Conservation (phyloP, 2,888 invertebrate species). For the Spisula solida region DNA sequence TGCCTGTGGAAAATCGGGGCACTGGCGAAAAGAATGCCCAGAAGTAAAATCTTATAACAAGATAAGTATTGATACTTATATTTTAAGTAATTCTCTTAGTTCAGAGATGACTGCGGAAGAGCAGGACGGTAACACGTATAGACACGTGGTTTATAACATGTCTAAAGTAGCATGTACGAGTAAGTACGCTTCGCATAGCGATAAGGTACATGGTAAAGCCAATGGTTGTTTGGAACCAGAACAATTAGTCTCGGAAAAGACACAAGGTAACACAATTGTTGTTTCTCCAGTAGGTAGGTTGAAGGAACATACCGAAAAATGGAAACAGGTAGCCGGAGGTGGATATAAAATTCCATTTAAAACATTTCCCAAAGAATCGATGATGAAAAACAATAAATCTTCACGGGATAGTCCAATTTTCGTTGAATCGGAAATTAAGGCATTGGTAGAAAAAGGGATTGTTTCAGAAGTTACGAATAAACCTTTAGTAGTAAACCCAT, state of each 20-base stretch:
- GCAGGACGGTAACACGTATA: too few relatives aligned
- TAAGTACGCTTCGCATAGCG: background rate
- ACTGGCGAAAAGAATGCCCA: slow-evolving; percentile 57
- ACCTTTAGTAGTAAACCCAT: too few relatives aligned
- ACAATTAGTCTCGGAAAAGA: background rate
- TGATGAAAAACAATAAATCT: slow-evolving; percentile 59
- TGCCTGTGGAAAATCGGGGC: slow-evolving; percentile 52
- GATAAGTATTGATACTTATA: slow-evolving; percentile 30
- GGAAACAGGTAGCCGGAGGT: slow-evolving; percentile 30
- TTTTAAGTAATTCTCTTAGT: background rate
- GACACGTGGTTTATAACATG: too few relatives aligned
- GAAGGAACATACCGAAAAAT: slow-evolving; percentile 20
- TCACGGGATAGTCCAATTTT: slow-evolving; percentile 52
- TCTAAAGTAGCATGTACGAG: too few relatives aligned
- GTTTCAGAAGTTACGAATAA: too few relatives aligned
- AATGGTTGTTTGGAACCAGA: background rate
- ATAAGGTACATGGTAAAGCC: background rate
- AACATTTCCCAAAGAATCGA: slow-evolving; percentile 23
- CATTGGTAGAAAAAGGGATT: slow-evolving; percentile 51
- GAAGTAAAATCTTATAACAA: too few relatives aligned
- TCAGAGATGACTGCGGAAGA: too few relatives aligned
- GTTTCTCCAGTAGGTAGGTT: slow-evolving; percentile 27
- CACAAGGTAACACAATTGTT: background rate
- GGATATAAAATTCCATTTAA: slow-evolving; percentile 60
- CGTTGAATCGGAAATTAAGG: slow-evolving; percentile 52